Percentiles rank a stretch among this genome's conserved stretches.
Conservation (phyloP, 2,888 invertebrate genomes). For the Apomyelois bistriatella region DNA sequence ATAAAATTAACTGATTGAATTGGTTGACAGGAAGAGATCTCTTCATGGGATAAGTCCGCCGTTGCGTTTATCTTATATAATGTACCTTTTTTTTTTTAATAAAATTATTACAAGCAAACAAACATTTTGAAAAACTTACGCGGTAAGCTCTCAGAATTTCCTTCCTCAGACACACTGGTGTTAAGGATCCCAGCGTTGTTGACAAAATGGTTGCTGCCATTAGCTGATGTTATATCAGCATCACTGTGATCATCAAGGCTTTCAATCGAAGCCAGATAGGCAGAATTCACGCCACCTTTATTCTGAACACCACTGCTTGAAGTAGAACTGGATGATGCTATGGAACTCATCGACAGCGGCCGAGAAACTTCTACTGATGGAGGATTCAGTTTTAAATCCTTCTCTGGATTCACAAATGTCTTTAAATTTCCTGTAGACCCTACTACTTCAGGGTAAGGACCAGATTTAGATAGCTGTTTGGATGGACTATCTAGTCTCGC, state of each 20-base stretch:
- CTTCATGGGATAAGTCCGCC: too few relatives aligned
- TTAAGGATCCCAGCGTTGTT: conserved; percentile 61
- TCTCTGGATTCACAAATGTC: conserved; percentile 50
- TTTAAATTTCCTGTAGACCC: conserved; percentile 72
- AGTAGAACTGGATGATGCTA: conserved; percentile 86
- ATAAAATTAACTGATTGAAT: too few relatives aligned
- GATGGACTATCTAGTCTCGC: conserved; percentile 42
- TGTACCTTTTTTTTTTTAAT: too few relatives aligned
- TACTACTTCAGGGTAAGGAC: conserved; percentile 58
- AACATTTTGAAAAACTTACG: conserved; percentile 60
- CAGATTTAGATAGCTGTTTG: conserved; percentile 55
- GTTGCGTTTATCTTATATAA: too few relatives aligned
- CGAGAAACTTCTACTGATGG: conserved; percentile 79
- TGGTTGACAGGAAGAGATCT: too few relatives aligned
- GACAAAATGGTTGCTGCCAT: conserved; percentile 67
- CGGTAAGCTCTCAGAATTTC: conserved; percentile 48
- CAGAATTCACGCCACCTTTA: conserved; percentile 83
- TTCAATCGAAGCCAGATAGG: conserved; percentile 93
- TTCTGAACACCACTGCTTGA: conserved; percentile 82
- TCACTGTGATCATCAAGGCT: conserved; percentile 91
- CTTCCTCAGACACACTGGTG: conserved; percentile 52
- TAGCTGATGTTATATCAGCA: conserved; percentile 79
- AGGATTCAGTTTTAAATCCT: conserved; percentile 74
- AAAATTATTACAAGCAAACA: too few relatives aligned
- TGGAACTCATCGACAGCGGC: conserved; percentile 88